Percentiles rank a stretch among this genome's conserved stretches.
These are phyloP conservation scores for Atherinomorus stipes DNA, from an alignment of 2,113 vertebrate species.

Conservation along the genomic window DNA sequence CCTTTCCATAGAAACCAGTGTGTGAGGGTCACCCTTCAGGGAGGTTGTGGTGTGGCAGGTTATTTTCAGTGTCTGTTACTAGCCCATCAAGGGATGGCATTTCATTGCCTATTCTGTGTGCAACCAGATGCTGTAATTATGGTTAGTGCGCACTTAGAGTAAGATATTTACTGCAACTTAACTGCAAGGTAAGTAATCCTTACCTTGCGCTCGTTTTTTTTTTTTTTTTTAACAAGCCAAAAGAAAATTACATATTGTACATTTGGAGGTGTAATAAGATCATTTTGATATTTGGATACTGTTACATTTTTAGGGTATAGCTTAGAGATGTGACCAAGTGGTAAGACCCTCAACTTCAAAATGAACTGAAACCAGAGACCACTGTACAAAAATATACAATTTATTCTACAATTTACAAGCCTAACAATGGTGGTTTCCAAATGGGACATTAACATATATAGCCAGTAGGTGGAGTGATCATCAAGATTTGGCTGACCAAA, in stretches of 20 bases:
- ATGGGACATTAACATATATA: no score
- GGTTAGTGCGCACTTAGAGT: not conserved
- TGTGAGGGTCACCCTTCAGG: constrained; percentile 68
- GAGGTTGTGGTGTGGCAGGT: constrained; percentile 40
- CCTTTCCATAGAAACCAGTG: constrained; percentile 63
- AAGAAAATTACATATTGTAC: not conserved
- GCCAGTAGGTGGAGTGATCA: no score
- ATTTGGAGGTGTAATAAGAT: not conserved
- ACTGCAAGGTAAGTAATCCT: not conserved
- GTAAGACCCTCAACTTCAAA: no score
- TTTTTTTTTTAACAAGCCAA: not conserved
- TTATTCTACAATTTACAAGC: no score
- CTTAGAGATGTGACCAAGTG: no score
- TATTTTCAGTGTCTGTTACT: constrained; percentile 76
- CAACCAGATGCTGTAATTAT: not conserved
- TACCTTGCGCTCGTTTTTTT: not conserved
- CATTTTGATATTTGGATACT: not conserved
- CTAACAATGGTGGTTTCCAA: no score
- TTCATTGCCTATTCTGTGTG: constrained; percentile 29
- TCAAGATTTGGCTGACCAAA: no score
- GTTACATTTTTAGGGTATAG: no score
- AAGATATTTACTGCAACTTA: not conserved
- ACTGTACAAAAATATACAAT: no score
- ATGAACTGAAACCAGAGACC: no score
- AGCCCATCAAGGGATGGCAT: constrained; percentile 48